A percentile compares a stretch with the other conserved stretches of the same genome.
phyloP scores from a whole-genome alignment of 2,113 vertebrate genomes.

The Sclerurus mexicanus region DNA sequence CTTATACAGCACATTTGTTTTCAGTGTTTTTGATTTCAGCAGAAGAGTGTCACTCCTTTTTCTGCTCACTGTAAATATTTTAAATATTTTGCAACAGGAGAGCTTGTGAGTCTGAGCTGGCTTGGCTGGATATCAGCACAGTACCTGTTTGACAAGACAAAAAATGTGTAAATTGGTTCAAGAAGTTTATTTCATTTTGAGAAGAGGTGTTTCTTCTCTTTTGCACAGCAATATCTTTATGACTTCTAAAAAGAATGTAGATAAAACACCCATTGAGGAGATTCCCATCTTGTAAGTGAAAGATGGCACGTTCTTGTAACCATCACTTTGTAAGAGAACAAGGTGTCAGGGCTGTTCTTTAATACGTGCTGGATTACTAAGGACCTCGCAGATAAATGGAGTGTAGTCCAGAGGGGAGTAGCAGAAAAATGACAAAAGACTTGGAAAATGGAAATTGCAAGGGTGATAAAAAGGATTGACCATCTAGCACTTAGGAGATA shows the following conservation, averaged over 20 bases:
- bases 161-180: not conserved
- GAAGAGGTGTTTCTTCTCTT: not conserved
- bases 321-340: not conserved
- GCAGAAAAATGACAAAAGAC: conserved; percentile 22
- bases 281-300: not conserved
- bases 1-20: not conserved
- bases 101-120: not conserved
- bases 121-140: not conserved
- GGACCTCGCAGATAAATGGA: conserved; percentile 14
- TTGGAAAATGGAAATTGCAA: conserved; percentile 25
- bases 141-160: not conserved
- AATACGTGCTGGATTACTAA: not conserved
- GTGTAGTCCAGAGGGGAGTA: not conserved
- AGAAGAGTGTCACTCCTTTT: not conserved
- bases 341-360: not conserved
- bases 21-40: not conserved
- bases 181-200: not conserved
- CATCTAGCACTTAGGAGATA: conserved; percentile 35
- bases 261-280: not conserved
- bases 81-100: not conserved
- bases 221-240: not conserved
- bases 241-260: not conserved
- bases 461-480: conserved; percentile 47
- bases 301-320: not conserved
- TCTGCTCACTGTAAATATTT: not conserved